Conservation (phyloP, 2,888 invertebrate genomes). For the Capitulum mitella region DNA sequence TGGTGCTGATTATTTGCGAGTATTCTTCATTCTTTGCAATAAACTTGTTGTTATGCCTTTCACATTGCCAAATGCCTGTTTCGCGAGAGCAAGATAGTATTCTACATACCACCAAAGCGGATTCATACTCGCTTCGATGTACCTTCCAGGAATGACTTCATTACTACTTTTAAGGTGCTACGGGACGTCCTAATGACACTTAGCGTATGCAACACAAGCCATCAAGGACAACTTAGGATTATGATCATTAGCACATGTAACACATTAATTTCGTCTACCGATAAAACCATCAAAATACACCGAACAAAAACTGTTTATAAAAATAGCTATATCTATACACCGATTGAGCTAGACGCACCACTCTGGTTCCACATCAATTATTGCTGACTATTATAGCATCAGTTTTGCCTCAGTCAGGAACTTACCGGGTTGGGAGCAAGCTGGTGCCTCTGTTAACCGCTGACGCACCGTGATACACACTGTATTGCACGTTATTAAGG, state of each 20-base stretch:
- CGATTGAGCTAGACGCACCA: constrained; percentile 7
- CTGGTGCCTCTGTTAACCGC: no score
- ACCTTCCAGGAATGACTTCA: no score
- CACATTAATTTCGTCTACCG: background rate
- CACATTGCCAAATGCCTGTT: no score
- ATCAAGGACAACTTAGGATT: background rate
- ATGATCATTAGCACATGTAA: background rate
- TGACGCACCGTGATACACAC: no score
- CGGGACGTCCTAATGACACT: no score
- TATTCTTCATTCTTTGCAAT: no score
- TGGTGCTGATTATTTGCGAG: no score
- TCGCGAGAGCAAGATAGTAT: no score
- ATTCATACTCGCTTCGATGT: no score
- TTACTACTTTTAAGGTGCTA: no score
- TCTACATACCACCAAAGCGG: no score
- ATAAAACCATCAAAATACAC: constrained; percentile 3
- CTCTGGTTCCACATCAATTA: constrained; percentile 2
- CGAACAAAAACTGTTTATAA: background rate
- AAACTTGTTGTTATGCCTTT: no score
- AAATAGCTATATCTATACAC: constrained; percentile 16
- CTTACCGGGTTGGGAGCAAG: background rate
- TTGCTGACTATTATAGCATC: constrained; percentile 18
- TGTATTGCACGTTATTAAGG: background rate
- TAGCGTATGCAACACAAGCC: background rate
- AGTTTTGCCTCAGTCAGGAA: background rate